Evolutionary conservation across 1,140 invertebrate species (phyloP), one percentile per base, ranked within the genome.

Genomic region (Conus ventricosus): DNA sequence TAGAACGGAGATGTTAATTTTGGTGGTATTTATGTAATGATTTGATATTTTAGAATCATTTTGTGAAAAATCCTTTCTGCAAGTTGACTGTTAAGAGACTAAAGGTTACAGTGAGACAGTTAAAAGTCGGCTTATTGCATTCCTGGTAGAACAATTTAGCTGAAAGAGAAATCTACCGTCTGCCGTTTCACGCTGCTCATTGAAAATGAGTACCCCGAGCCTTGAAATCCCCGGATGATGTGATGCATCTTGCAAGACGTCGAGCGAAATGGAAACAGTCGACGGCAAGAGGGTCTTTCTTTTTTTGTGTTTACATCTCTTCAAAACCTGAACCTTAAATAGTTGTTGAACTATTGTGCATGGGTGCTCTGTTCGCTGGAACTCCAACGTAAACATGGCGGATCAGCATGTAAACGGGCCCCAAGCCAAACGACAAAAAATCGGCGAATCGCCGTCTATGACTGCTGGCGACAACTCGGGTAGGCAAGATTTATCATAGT

Each of bases 391-490:
- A 91, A 94, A 94, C 94, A 94, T 95, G 95, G 94, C 98, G 96
- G 98, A 99, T 97, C 97, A 98, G 96, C 97, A 98, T 90, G 97
- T 98, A 95, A 98, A 99, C 96, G 97, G 97, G 94, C 98, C 98
- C 96, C 98, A 98, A 95, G 97, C 98, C 95, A 98, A 97, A 97
- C 97, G 98, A 96, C 97, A 97, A 93, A 98, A 98, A 96, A 97
- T 98, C 95, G 96, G 96, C 93, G 97, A 98, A 96, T 96, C 97
- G 93, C 96, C 97, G 93, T 97, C 97, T 92, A 96, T 97, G 90
- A 90, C 97, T 82, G 89, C 93, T 57, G 92, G 90, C 90, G 97
- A 98, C 95, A 97, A 97, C 91, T 96, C 97, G 95, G 97, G 97
- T 98, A 96, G 97, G 96, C 80, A 54, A 23, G 20, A 7, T 71